Conservation (phyloP, 2,888 invertebrate species). For the Phanerotoma sp. region DNA sequence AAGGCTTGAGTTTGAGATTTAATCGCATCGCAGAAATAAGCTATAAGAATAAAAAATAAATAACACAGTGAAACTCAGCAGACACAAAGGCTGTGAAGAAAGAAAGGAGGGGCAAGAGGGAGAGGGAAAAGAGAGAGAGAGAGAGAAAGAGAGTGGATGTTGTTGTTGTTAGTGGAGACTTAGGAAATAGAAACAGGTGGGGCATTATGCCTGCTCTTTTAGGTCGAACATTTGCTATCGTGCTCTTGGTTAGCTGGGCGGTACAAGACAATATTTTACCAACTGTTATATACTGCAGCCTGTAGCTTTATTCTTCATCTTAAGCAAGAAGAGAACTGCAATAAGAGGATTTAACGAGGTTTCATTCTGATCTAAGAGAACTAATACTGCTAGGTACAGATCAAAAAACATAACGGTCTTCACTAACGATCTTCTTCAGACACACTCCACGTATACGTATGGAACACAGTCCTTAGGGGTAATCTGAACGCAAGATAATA, state of each 20-base stretch:
- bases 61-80: too few species aligned
- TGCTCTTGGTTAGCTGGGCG: slow-evolving; percentile 19
- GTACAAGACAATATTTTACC: slow-evolving; percentile 23
- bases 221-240: slow-evolving; percentile 10
- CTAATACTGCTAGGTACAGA: neutral
- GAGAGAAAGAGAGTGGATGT: slow-evolving; percentile 5
- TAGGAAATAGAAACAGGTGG: slow-evolving; percentile 23
- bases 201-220: slow-evolving; percentile 9
- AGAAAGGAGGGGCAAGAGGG: too few species aligned
- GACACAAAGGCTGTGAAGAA: neutral
- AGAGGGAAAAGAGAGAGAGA: slow-evolving; percentile 3
- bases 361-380: slow-evolving; percentile 1
- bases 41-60: too few species aligned
- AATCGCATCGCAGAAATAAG: too few species aligned
- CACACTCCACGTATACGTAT: too few species aligned
- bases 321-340: too few species aligned
- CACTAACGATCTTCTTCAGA: neutral
- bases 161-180: too few species aligned
- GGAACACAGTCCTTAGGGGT: too few species aligned
- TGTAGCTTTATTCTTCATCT: neutral
- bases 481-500: too few species aligned
- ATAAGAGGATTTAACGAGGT: slow-evolving; percentile 22
- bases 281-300: slow-evolving; percentile 1
- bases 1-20: too few species aligned
- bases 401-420: slow-evolving; percentile 3